Conservation (phyloP, 92 coral and sea anemone species). For the Epizoanthus illoricatus region DNA sequence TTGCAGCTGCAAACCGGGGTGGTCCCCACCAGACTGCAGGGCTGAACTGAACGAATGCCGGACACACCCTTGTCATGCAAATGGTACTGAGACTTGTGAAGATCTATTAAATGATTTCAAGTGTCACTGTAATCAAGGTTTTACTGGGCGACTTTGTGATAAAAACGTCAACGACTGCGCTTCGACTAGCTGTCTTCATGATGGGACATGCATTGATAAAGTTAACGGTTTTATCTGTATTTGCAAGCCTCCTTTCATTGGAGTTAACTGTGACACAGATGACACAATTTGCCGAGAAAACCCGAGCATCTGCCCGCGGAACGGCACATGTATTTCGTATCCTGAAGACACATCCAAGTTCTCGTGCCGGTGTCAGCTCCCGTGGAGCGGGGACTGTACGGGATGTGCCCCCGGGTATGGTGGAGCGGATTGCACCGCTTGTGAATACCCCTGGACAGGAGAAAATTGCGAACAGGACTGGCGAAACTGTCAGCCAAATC, state of each 20-base stretch:
- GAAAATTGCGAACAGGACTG: conserved; percentile 69
- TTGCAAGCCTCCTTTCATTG: conserved; percentile 68
- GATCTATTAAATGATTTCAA: conserved; percentile 55
- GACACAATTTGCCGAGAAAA: conserved; percentile 62
- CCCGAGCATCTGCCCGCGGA: conserved; percentile 59
- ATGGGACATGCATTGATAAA: conserved; percentile 72
- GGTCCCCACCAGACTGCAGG: conserved; percentile 75
- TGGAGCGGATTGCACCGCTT: conserved; percentile 61
- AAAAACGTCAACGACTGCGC: conserved; percentile 52
- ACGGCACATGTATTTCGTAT: conserved; percentile 72
- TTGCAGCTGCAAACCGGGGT: conserved; percentile 66
- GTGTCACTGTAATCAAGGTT: conserved; percentile 66
- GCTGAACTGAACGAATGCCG: conserved; percentile 63
- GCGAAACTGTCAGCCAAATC: conserved; percentile 66
- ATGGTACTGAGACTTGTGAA: conserved; percentile 58
- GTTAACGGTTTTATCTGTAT: conserved; percentile 64
- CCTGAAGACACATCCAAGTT: conserved; percentile 54
- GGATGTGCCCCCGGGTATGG: conserved; percentile 76
- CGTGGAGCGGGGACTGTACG: conserved; percentile 71
- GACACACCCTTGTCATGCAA: conserved; percentile 51
- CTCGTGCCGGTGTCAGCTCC: conserved; percentile 63
- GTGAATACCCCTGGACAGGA: conserved; percentile 72
- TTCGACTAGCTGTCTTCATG: conserved; percentile 59
- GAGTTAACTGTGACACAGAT: conserved; percentile 77
- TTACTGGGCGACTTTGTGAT: conserved; percentile 60